Conservation (phyloP, 2,797 vertebrate species). For the Centropyge bicolor region DNA sequence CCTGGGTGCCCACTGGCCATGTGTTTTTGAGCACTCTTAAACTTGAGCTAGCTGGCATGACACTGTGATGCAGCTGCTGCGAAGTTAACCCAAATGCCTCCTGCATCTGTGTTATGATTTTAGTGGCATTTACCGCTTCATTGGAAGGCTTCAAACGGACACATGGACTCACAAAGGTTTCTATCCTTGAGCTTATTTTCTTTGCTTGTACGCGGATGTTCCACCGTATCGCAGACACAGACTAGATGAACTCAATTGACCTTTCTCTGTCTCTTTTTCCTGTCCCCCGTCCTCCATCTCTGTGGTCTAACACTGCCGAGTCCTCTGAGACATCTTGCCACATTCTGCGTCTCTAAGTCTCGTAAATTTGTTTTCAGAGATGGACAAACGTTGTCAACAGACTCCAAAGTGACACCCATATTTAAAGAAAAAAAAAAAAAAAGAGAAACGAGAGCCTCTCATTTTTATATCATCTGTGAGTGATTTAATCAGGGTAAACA, state of each 20-base stretch:
- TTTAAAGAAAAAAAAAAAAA: conserved; percentile 41
- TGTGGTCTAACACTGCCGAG: conserved; percentile 32
- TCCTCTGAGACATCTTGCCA: conserved; percentile 47
- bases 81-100: conserved; percentile 44
- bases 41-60: conserved; percentile 20
- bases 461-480: conserved; percentile 74
- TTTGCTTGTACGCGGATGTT: conserved; percentile 43
- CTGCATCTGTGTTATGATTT: conserved; percentile 76
- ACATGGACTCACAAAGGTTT: conserved; percentile 42
- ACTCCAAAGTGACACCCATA: conserved; percentile 57
- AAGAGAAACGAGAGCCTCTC: conserved; percentile 42
- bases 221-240: conserved; percentile 57
- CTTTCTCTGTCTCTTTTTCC: conserved; percentile 42
- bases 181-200: conserved; percentile 63
- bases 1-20: conserved; percentile 9
- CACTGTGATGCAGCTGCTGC: conserved; percentile 51
- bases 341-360: conserved; percentile 51
- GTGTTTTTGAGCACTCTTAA: conserved; percentile 28
- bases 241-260: conserved; percentile 68
- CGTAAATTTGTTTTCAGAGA: conserved; percentile 57
- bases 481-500: conserved; percentile 76
- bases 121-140: conserved; percentile 62
- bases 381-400: conserved; percentile 58
- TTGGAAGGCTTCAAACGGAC: conserved; percentile 66
- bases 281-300: conserved; percentile 28